Base-by-base conservation (phyloP, 2,113 vertebrate genomes). In the Hydrochoerus hydrochaeris region DNA sequence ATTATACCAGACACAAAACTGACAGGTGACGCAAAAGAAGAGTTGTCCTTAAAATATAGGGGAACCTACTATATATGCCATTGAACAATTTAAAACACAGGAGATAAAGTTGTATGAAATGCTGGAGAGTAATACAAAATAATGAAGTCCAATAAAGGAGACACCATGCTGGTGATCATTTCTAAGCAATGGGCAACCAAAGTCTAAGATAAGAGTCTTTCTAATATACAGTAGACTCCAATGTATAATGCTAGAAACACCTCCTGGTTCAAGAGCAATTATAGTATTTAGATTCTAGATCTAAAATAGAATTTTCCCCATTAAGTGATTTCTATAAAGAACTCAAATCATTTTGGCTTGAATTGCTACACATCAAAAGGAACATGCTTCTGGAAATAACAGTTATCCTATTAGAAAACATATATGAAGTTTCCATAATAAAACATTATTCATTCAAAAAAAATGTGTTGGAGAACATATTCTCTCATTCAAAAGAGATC, bases 171-270 rank as follows among this genome's bases (percentile, higher is more conserved):
- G 97, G 98, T 96, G 91, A 65, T 90, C 93, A 98, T 98, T 98
- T 99, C 99, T 97, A 97, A 99, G 99, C 98, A 98, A 98, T 97
- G 97, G 98, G 98, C 98, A 98, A 98, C 98, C 98, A 98, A 98
- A 98, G 82, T 97, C 94, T 71, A 95, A 98, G 99, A 99, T 99
- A 99, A 99, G 97, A 97, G 99, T 99, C 99, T 98, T 98, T 98
- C 98, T 95, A 96, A 98, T 97, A 98, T 92, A 98, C 98, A 98
- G 97, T 97, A 92, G 97, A 95, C 97, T 98, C 92, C 24, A 98
- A 98, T 97, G 81, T 98, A 98, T 17, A 97, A 91, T 96, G 95
- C 91, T 84, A 89, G 97, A 98, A 98, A 97, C 95, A 98, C 97
- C 98, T 98, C 97, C 98, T 97, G 97, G 98, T 98, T 98, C 97